Evolutionary conservation across 1,140 invertebrate species (phyloP).

Genomic region (Pseudomyrmex concolor): DNA sequence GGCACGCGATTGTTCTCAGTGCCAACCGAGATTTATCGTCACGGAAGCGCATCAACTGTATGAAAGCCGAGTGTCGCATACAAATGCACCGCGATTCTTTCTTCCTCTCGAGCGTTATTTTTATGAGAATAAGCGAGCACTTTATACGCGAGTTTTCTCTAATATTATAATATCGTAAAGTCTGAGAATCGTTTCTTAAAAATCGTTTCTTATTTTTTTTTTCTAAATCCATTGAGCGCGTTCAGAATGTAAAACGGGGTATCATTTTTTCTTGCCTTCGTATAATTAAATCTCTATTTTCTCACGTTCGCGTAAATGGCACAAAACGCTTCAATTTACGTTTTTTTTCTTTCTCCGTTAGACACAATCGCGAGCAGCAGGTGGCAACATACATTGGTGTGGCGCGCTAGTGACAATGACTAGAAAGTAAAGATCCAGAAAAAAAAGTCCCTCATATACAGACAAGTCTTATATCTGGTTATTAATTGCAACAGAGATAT

Average conservation of each 20-base stretch:
- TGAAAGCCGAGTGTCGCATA: background rate
- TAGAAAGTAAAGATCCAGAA: background rate
- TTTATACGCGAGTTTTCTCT: too few species aligned
- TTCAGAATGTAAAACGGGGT: background rate
- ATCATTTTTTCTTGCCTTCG: background rate
- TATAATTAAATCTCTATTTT: constrained; percentile 14
- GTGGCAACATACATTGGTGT: background rate
- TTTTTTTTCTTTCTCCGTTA: background rate
- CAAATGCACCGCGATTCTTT: background rate
- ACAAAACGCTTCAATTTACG: background rate
- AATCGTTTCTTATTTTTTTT: background rate
- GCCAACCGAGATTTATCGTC: background rate
- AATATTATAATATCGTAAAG: background rate
- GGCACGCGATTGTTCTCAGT: constrained; percentile 3
- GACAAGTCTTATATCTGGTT: too few species aligned
- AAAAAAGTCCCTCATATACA: too few species aligned
- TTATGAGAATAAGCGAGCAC: background rate
- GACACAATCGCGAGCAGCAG: background rate
- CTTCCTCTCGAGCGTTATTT: background rate
- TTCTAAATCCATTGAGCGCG: background rate
- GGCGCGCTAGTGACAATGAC: background rate
- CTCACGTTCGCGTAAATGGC: background rate
- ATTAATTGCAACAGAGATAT: too few species aligned
- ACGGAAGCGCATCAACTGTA: background rate
- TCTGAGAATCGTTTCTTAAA: background rate